Percentiles rank a stretch among this genome's conserved stretches.
phyloP scores from a whole-genome alignment of 2,888 invertebrate genomes.

The Phrixothrix hirtus region DNA sequence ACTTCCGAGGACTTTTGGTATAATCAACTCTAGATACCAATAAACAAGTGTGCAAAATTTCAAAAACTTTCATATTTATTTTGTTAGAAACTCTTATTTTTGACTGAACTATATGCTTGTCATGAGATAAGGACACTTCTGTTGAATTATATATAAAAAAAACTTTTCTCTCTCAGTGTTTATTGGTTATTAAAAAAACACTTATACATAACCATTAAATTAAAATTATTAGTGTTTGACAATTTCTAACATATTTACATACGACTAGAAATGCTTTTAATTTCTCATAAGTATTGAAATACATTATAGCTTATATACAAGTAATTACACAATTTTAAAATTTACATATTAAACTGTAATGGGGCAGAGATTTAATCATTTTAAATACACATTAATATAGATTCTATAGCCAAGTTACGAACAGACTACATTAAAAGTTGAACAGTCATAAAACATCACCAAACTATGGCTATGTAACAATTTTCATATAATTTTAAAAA shows the following conservation, averaged over 20 bases:
- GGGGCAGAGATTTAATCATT: constrained; percentile 6
- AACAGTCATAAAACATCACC: neutral
- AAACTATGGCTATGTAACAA: constrained; percentile 17
- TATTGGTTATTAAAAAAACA: constrained; percentile 52
- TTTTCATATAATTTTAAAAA: constrained; percentile 15
- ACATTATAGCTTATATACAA: constrained; percentile 44
- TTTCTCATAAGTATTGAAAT: constrained; percentile 32
- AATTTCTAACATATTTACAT: constrained; percentile 51
- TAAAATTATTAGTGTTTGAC: constrained; percentile 49
- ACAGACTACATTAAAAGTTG: constrained; percentile 8
- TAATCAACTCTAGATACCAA: too few species aligned
- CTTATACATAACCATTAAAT: constrained; percentile 50
- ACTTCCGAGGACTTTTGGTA: too few species aligned
- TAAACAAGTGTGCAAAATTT: too few species aligned
- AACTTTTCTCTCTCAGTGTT: constrained; percentile 28
- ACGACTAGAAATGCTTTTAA: constrained; percentile 48
- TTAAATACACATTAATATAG: constrained; percentile 7
- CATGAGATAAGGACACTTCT: too few species aligned
- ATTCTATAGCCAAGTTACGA: constrained; percentile 5
- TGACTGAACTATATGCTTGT: too few species aligned
- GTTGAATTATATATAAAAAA: too few species aligned
- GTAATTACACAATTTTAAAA: constrained; percentile 36
- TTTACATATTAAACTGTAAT: constrained; percentile 18
- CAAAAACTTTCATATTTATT: too few species aligned
- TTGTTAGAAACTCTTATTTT: too few species aligned